Evolutionary conservation across 2,113 vertebrate species (phyloP).

Genomic region (Phalacrocorax aristotelis): DNA sequence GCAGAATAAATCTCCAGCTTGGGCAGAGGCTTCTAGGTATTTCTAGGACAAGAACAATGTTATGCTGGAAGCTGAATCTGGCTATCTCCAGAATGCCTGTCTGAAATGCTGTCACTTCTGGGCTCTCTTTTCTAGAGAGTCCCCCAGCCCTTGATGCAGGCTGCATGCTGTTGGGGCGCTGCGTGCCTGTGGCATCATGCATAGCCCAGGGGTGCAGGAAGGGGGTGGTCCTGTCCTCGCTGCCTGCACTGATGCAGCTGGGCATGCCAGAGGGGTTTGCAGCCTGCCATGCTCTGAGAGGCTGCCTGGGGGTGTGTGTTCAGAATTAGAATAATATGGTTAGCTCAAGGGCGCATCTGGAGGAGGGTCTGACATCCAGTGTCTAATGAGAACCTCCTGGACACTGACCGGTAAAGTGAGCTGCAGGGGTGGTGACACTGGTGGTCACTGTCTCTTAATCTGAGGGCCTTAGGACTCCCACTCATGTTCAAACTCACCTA

Average conservation of each 20-base stretch:
- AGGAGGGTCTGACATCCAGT: not conserved
- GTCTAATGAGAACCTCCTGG: not conserved
- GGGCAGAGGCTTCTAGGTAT: not conserved
- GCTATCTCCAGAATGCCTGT: not conserved
- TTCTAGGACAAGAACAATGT: not conserved
- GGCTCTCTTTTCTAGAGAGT: not conserved
- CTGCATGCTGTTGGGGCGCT: not conserved
- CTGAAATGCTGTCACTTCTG: not conserved
- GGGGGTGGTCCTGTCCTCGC: too few relatives aligned
- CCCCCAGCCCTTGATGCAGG: not conserved
- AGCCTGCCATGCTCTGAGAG: not conserved
- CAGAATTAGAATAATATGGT: not conserved
- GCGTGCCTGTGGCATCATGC: not conserved
- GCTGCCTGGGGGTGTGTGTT: not conserved
- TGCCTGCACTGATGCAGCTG: not conserved
- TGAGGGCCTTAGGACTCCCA: not conserved
- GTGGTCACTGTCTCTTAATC: not conserved
- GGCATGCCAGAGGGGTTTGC: not conserved
- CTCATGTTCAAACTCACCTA: not conserved
- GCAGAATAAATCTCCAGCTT: not conserved
- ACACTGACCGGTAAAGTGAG: not conserved
- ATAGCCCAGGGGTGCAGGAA: not conserved
- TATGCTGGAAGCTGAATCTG: not conserved
- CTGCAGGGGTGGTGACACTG: rapidly evolving
- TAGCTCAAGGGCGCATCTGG: not conserved